Evolutionary conservation across 2,113 vertebrate species (phyloP), one percentile per base, ranked within the genome.

Genomic region (Istiophorus platypterus): DNA sequence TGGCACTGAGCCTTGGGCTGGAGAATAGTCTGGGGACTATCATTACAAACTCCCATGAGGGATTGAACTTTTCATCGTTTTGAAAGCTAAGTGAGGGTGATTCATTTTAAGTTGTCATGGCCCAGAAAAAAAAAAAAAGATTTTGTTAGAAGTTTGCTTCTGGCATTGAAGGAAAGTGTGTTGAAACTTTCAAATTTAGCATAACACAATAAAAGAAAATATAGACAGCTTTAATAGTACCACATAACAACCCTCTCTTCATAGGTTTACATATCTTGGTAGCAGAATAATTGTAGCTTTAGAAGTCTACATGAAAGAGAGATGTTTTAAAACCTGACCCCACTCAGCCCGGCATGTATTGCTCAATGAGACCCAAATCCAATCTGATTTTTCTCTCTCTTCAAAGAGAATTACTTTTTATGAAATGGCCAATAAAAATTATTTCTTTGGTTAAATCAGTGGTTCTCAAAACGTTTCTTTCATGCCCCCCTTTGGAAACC

Each of bases 1-100:
- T 39, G 24, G 76, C 47, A 39, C 15, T 63, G 56, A 81, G 65
- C 34, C n/a, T 49, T 15, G 1, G 27, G 24, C 65, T 59, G 26
- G 24, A 65, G 68, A 71, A 26, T 41, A 72, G 42, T 70, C 22
- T 34, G 15, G 14, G 26, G 24, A 70, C n/a, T n/a, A 69, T 68
- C 49, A 13, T 47, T 39, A 59, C 37, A 59, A 34, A n/a, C 9
- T 45, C 59, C 31, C 17, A 5, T 7, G 34, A 61, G 47, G 45
- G 11, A 20, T 11, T 31, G 11, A 73, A 22, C 15, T 8, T 17
- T 45, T 20, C 54, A 69, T 39, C 9, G 20, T 20, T 76, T 8
- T 79, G 39, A 29, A 29, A 11, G 26, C 27, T 37, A 4, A 42
- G 18, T 79, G 57, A 73, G 47, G 26, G 20, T 49, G 5, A n/a